Percentiles rank a stretch among this genome's conserved stretches.
These are phyloP conservation scores for Arbacia lixula DNA, from an alignment of 53 echinoderm and acorn worm genomes.

Conservation along the genomic window DNA sequence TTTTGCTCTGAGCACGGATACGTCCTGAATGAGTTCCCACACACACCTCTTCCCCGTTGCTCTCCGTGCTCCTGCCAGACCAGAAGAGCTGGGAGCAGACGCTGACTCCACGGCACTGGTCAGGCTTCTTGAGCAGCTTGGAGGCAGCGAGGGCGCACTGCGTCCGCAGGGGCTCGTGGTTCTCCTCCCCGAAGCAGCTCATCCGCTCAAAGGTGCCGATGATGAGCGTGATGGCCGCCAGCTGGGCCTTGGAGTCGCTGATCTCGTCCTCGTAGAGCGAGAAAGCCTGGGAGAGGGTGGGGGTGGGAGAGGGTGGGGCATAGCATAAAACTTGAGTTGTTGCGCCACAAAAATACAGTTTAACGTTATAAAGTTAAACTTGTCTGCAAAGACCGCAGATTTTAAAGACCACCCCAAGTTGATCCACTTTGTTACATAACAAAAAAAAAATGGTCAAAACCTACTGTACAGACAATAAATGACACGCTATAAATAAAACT, in stretches of 20 bases:
- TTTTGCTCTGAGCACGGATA: no score
- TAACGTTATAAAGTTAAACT: no score
- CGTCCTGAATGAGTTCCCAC: no score
- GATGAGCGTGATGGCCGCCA: slow-evolving; percentile 97
- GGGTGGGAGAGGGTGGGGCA: no score
- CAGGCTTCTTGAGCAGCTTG: slow-evolving; percentile 95
- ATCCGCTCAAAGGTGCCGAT: slow-evolving; percentile 95
- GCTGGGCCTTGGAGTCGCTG: slow-evolving; percentile 98
- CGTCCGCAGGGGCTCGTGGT: slow-evolving; percentile 94
- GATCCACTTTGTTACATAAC: no score
- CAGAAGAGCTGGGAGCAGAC: slow-evolving; percentile 98
- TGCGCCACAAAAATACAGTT: no score
- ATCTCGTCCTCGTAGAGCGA: slow-evolving; percentile 96
- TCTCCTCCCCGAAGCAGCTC: slow-evolving; percentile 97
- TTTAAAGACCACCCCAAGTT: no score
- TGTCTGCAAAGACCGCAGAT: no score
- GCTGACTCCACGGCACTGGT: slow-evolving; percentile 95
- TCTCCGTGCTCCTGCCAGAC: slow-evolving; percentile 96
- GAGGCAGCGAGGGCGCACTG: slow-evolving; percentile 93
- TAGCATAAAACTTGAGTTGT: no score
- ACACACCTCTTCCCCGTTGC: slow-evolving; percentile 88
- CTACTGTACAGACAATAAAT: no score
- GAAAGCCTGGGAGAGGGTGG: slow-evolving; percentile 81
- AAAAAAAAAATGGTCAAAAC: no score
- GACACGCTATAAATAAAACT: no score